phyloP scores from a whole-genome alignment of 92 coral and sea anemone species.

The Pocillopora grandis region DNA sequence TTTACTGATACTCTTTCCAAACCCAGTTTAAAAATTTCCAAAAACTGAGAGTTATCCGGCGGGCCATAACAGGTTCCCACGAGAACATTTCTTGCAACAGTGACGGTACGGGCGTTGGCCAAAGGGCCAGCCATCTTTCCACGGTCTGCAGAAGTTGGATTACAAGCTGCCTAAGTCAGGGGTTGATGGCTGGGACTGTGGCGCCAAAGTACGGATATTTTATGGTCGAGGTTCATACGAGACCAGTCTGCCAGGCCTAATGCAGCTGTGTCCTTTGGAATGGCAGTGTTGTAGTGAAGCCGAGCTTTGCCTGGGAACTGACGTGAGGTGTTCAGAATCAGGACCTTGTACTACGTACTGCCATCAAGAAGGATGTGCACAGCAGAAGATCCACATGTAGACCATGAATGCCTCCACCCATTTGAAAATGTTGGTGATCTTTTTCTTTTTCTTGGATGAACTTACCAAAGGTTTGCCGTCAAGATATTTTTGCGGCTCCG shows the following conservation, averaged over 20 bases:
- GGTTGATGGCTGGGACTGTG: not conserved
- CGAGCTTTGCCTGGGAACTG: conserved; percentile 11
- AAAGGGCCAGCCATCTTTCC: conserved; percentile 17
- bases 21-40: conserved; percentile 2
- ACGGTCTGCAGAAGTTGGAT: not conserved
- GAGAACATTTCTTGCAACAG: not conserved
- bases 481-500: not conserved
- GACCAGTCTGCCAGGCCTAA: not conserved
- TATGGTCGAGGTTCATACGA: conserved; percentile 28
- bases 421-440: not conserved
- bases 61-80: conserved; percentile 11
- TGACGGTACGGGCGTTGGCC: conserved; percentile 1
- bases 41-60: conserved; percentile 17
- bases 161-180: not conserved
- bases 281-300: not conserved
- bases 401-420: not conserved
- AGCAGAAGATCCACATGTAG: not conserved
- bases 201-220: conserved; percentile 1
- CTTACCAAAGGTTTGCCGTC: conserved; percentile 5
- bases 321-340: not conserved
- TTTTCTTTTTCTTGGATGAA: conserved; percentile 10
- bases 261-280: not conserved
- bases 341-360: conserved; percentile 7
- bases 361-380: not conserved
- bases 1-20: not conserved